Percentiles rank a stretch among this genome's conserved stretches.
phyloP scores from a whole-genome alignment of 1,140 invertebrate species.

The Calycopis cecrops region DNA sequence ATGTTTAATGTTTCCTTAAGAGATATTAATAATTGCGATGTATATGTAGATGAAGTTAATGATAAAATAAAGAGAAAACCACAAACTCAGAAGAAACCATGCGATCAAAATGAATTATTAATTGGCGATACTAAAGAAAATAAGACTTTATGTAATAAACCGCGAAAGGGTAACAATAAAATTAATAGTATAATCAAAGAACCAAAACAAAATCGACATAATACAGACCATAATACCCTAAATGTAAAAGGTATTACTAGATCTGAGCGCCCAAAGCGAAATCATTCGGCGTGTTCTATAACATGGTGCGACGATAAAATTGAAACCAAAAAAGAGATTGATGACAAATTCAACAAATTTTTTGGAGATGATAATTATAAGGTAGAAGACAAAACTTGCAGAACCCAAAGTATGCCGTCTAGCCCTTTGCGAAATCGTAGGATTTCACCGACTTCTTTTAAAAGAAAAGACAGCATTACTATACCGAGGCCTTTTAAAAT shows the following conservation, averaged over 20 bases:
- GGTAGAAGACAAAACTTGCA: constrained; percentile 41
- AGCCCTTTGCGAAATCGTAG: constrained; percentile 69
- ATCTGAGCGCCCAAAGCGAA: constrained; percentile 48
- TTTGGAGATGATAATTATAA: constrained; percentile 40
- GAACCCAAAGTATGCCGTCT: constrained; percentile 74
- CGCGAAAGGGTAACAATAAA: neutral
- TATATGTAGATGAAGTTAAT: constrained; percentile 26
- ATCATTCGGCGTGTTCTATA: constrained; percentile 66
- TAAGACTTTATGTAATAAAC: neutral
- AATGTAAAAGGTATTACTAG: constrained; percentile 35
- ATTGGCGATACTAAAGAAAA: neutral
- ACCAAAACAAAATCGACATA: neutral
- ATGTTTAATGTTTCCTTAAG: constrained; percentile 75
- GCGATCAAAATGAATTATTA: neutral
- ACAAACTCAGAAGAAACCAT: neutral
- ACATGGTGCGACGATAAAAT: constrained; percentile 64
- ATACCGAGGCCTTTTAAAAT: constrained; percentile 81
- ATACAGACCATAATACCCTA: constrained; percentile 23
- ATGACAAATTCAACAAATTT: constrained; percentile 57
- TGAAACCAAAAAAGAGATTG: constrained; percentile 44
- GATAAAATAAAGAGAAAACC: neutral
- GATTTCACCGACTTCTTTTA: constrained; percentile 33
- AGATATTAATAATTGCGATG: constrained; percentile 61
- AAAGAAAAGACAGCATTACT: constrained; percentile 68
- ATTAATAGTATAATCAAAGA: constrained; percentile 2